Percentiles rank a stretch among this genome's conserved stretches.
Conservation (phyloP, 2,797 vertebrate species). For the Halcyon leucocephala region DNA sequence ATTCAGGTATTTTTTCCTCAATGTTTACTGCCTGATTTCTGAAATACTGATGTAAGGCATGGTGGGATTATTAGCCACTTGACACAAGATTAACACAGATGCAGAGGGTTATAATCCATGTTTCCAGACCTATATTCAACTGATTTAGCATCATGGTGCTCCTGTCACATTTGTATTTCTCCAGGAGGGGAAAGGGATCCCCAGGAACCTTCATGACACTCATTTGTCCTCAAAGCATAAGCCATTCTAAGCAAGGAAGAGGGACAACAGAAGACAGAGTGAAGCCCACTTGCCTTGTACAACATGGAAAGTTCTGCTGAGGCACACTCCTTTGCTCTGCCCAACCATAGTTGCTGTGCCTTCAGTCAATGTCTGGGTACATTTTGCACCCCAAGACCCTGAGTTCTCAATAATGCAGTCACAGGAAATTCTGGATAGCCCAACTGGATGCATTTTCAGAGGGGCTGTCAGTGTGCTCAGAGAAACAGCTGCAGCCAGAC, state of each 20-base stretch:
- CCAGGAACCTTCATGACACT: not conserved
- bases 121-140: not conserved
- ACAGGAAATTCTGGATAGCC: not conserved
- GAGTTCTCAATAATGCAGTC: not conserved
- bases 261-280: not conserved
- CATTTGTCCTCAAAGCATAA: not conserved
- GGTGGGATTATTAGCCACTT: not conserved
- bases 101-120: not conserved
- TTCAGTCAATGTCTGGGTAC: accelerated
- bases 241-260: not conserved
- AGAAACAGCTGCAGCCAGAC: slow-evolving; percentile 22
- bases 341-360: not conserved
- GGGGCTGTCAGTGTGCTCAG: not conserved
- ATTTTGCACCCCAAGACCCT: not conserved
- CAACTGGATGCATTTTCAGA: not conserved
- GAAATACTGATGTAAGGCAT: not conserved
- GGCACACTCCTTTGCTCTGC: not conserved
- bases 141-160: not conserved
- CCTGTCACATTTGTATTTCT: not conserved
- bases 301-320: not conserved
- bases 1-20: not conserved
- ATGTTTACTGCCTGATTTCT: not conserved
- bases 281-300: not conserved
- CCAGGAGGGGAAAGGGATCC: not conserved
- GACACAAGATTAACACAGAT: not conserved